Evolutionary conservation across 2,888 invertebrate genomes (phyloP), one percentile per base, ranked within the genome.

Genomic region (Ypsolopha sequella): DNA sequence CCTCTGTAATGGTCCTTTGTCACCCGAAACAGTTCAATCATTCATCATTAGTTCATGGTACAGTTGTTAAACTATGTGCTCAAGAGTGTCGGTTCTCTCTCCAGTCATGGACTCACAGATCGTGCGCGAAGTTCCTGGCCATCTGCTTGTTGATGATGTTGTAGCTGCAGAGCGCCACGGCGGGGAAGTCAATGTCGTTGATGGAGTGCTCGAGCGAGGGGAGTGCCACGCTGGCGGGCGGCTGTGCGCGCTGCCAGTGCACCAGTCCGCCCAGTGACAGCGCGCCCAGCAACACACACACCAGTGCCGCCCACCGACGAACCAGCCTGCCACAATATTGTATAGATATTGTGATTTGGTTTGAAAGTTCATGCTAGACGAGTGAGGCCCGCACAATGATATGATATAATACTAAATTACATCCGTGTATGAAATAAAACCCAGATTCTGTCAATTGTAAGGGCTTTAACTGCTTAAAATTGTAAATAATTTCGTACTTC

Each of bases 121-220:
- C 59, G 6, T 63, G 57, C 0, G 80, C 73, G 36, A 80, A 70
- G 4, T 61, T 48, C 1, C 58, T 44, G 1, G 77, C 73, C 11
- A 65, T 66, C 1, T 48, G 56, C 34, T 60, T 64, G 58, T 85
- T 87, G 53, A 89, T 75, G 57, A 87, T 76, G 68, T 89, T 89
- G 57, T 84, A 75, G 53, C 84, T 80, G 67, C 91, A 91, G 56
- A 91, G 76, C 6, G 88, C 88, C 41, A 91, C 75, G 0, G 81
- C 90, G 8, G 91, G 91, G 78, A 90, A 91, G 56, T 80, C 73
- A 10, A 90, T 68, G 46, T 79, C 66, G 51, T 70, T 63, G 34
- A 88, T 68, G n/a, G 84, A 75, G 66, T 79, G 80, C 56, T 65
- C 65, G 9, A 64, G 55, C 10, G 64, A 61, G 52, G 72, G 68